phyloP scores from a whole-genome alignment of 2,797 vertebrate genomes.

The Hydrophis major region DNA sequence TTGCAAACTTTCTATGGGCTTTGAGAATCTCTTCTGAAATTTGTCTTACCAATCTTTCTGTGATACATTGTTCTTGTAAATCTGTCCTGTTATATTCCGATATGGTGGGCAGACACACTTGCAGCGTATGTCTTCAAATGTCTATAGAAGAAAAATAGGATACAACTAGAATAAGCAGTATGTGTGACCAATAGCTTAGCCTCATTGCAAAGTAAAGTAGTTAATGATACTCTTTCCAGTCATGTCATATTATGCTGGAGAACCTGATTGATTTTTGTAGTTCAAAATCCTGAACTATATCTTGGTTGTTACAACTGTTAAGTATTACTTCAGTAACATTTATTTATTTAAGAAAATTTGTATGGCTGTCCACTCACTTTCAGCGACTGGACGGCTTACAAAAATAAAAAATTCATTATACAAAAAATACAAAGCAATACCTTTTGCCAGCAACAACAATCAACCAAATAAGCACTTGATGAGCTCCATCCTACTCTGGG shows the following conservation, averaged over 20 bases:
- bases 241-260: not conserved
- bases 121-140: conserved; percentile 90
- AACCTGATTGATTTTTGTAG: not conserved
- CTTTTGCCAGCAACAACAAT: not conserved
- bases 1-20: not conserved
- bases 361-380: not conserved
- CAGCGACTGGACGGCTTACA: not conserved
- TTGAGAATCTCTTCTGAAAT: not conserved
- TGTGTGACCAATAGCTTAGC: fast-evolving
- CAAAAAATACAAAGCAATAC: not conserved
- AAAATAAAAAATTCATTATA: not conserved
- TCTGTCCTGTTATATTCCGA: conserved; percentile 87
- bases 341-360: not conserved
- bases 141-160: conserved; percentile 70
- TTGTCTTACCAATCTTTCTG: conserved; percentile 93
- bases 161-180: not conserved
- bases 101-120: conserved; percentile 95
- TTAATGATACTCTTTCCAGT: not conserved
- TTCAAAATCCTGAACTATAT: not conserved
- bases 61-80: conserved; percentile 90
- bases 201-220: not conserved
- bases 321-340: not conserved
- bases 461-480: not conserved
- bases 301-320: not conserved
- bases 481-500: not conserved